Conservation (phyloP, 92 coral and sea anemone species). For the Muricea muricata region DNA sequence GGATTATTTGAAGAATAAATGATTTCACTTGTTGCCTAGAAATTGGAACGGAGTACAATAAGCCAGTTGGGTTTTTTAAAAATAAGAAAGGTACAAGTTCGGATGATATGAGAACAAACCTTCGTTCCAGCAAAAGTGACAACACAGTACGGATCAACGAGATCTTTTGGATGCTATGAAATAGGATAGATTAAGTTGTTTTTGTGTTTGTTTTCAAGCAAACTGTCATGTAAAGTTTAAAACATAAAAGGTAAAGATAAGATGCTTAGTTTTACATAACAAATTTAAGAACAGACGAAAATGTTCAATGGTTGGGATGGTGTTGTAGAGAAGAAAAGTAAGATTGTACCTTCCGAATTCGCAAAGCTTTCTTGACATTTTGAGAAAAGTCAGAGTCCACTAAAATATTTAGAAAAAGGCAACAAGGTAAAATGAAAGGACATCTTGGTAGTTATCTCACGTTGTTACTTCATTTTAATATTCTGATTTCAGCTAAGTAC, state of each 20-base stretch:
- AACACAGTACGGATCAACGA: conserved; percentile 77
- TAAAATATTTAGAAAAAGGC: conserved; percentile 24
- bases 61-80: too few species aligned
- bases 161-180: conserved; percentile 61
- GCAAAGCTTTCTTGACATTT: conserved; percentile 60
- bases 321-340: neutral
- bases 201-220: too few species aligned
- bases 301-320: neutral
- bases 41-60: neutral
- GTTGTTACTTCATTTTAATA: too few species aligned
- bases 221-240: neutral
- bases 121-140: conserved; percentile 80
- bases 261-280: too few species aligned
- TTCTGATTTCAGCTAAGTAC: too few species aligned
- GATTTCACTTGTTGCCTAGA: conserved; percentile 60
- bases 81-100: neutral
- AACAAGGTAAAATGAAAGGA: neutral
- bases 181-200: too few species aligned
- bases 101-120: conserved; percentile 36
- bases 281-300: neutral
- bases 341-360: conserved; percentile 51
- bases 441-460: too few species aligned
- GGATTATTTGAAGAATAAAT: conserved; percentile 72
- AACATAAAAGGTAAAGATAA: neutral
- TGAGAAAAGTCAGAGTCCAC: conserved; percentile 81